These are phyloP conservation scores for Protobothrops flavoviridis DNA, from an alignment of 2,113 vertebrate species.

Conservation along the genomic window DNA sequence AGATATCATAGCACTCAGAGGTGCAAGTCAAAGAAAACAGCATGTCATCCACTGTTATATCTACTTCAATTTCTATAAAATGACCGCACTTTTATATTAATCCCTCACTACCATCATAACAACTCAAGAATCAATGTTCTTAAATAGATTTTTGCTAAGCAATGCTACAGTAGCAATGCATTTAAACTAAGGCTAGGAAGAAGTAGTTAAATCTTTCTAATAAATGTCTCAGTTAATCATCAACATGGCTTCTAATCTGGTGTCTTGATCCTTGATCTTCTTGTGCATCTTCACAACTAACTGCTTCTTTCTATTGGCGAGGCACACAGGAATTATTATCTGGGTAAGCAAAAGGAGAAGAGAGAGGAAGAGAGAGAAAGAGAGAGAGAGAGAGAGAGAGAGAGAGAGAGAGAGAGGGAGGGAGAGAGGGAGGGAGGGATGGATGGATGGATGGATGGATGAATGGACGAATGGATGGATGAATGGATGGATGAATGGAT, in stretches of 20 bases:
- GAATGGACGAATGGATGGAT: too few species aligned
- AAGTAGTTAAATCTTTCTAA: neutral
- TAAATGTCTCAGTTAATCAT: neutral
- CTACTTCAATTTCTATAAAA: neutral
- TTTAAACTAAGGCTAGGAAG: neutral
- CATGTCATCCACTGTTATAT: neutral
- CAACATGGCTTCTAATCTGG: neutral
- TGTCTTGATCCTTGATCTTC: neutral
- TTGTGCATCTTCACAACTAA: neutral
- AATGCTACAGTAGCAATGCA: slow-evolving; percentile 44
- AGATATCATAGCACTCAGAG: slow-evolving; percentile 28
- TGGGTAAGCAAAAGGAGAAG: neutral
- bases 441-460: too few species aligned
- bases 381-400: fast-evolving
- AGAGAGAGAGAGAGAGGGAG: too few species aligned
- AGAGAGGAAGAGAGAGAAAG: too few species aligned
- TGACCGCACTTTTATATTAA: slow-evolving; percentile 7
- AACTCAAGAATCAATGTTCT: neutral
- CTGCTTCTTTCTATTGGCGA: neutral
- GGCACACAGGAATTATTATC: neutral
- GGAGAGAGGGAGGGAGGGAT: too few species aligned
- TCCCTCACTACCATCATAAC: slow-evolving; percentile 10
- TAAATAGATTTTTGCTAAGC: slow-evolving; percentile 49
- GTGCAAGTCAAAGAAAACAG: neutral
- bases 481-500: too few species aligned